A percentile compares a stretch with the other conserved stretches of the same genome.
Evolutionary conservation across 1,140 invertebrate genomes (phyloP).

Genomic region (Apis laboriosa): DNA sequence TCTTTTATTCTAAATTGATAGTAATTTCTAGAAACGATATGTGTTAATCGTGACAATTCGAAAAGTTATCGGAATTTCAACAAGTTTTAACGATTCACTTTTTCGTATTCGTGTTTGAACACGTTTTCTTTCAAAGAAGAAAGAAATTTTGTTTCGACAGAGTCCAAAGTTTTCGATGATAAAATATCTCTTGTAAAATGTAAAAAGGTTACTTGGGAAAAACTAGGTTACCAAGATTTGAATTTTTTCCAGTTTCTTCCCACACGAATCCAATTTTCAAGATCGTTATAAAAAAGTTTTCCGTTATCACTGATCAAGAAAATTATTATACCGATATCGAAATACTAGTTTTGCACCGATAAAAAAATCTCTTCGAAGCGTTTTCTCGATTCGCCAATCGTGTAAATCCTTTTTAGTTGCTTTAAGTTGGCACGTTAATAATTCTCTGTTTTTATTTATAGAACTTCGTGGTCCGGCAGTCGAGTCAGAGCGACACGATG

Average conservation of each 20-base stretch:
- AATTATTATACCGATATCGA: too few species aligned
- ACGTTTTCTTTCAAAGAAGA: not conserved
- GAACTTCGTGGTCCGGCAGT: conserved; percentile 97
- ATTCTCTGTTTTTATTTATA: conserved; percentile 76
- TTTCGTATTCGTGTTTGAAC: not conserved
- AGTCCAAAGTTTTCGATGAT: not conserved
- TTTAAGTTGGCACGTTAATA: not conserved
- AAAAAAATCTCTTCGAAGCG: too few species aligned
- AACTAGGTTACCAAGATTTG: not conserved
- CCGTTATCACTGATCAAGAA: too few species aligned
- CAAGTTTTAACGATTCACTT: not conserved
- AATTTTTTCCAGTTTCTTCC: not conserved
- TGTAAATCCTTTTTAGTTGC: not conserved
- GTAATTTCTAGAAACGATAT: too few species aligned
- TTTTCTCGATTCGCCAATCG: not conserved
- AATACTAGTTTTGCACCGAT: too few species aligned
- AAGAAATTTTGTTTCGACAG: not conserved
- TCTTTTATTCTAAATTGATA: not conserved
- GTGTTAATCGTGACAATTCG: too few species aligned
- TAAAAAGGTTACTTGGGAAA: too few species aligned
- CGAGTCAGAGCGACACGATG: conserved; percentile 95
- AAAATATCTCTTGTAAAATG: not conserved
- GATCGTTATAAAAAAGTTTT: not conserved
- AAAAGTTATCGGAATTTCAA: not conserved
- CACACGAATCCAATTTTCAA: not conserved